These are phyloP conservation scores for Manduca sexta DNA, from an alignment of 1,140 invertebrate genomes.

Conservation along the genomic window DNA sequence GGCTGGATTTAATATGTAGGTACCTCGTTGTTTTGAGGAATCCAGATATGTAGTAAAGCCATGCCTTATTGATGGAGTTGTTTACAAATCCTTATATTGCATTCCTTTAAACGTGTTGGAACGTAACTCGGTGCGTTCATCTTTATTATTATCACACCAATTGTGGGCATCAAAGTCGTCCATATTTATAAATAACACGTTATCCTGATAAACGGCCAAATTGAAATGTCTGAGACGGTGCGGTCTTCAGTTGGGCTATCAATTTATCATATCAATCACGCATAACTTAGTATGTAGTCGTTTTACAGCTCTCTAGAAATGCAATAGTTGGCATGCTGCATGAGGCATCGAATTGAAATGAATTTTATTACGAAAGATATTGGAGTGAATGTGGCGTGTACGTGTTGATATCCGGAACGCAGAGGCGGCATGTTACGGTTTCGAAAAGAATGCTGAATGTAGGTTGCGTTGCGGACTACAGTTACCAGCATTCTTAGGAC, in stretches of 20 bases:
- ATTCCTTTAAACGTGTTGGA: no score
- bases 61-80: no score
- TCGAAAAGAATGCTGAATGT: slow-evolving; percentile 71
- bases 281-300: slow-evolving; percentile 31
- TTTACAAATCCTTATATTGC: no score
- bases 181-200: no score
- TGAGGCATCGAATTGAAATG: slow-evolving; percentile 29
- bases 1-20: no score
- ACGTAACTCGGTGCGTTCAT: no score
- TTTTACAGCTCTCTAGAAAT: slow-evolving; percentile 62
- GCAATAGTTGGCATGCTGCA: slow-evolving; percentile 41
- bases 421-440: slow-evolving; percentile 68
- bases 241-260: slow-evolving; percentile 16
- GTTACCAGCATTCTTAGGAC: slow-evolving; percentile 57
- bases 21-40: no score
- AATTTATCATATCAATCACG: slow-evolving; percentile 45
- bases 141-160: no score
- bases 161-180: no score
- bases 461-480: slow-evolving; percentile 65
- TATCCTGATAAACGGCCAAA: neutral
- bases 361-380: slow-evolving; percentile 43
- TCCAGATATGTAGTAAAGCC: no score
- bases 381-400: slow-evolving; percentile 52
- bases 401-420: slow-evolving; percentile 56
- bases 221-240: neutral